Conservation (phyloP, 1,140 invertebrate genomes). For the Odontomachus brunneus region DNA sequence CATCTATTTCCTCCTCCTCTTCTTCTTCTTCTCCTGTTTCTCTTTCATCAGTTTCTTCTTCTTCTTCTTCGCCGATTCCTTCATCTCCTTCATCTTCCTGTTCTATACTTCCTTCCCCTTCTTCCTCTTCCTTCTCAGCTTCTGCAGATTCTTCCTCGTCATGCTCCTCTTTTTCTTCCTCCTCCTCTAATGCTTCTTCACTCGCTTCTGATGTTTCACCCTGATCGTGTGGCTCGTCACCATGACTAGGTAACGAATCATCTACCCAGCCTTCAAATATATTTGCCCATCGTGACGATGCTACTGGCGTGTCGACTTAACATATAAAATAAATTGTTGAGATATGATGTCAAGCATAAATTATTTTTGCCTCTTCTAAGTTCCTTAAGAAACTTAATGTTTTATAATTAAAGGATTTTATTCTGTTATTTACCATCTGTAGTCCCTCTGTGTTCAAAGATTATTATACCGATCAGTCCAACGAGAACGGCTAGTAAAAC, state of each 20-base stretch:
- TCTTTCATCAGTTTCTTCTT: constrained; percentile 47
- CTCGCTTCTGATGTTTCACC: constrained; percentile 75
- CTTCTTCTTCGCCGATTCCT: background rate
- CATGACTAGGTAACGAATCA: constrained; percentile 83
- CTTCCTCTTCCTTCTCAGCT: constrained; percentile 47
- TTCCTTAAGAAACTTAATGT: constrained; percentile 7
- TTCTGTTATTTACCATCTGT: constrained; percentile 89
- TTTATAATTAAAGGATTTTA: background rate
- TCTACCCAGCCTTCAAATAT: constrained; percentile 93
- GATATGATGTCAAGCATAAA: background rate
- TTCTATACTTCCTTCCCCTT: constrained; percentile 52
- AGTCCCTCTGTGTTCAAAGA: constrained; percentile 91
- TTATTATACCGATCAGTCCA: constrained; percentile 90
- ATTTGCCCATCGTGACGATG: constrained; percentile 90
- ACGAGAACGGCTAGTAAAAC: constrained; percentile 89
- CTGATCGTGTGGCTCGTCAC: constrained; percentile 84
- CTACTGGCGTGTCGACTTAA: constrained; percentile 90
- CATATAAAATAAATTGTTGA: constrained; percentile 59
- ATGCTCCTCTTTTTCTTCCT: constrained; percentile 43
- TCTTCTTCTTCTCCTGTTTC: constrained; percentile 54
- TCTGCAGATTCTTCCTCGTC: constrained; percentile 46
- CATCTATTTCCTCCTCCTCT: constrained; percentile 31
- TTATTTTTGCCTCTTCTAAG: background rate
- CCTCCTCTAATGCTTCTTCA: constrained; percentile 71
- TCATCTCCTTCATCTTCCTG: constrained; percentile 70